Base-by-base conservation (phyloP, 2,888 invertebrate species). In the Pyralis farinalis region DNA sequence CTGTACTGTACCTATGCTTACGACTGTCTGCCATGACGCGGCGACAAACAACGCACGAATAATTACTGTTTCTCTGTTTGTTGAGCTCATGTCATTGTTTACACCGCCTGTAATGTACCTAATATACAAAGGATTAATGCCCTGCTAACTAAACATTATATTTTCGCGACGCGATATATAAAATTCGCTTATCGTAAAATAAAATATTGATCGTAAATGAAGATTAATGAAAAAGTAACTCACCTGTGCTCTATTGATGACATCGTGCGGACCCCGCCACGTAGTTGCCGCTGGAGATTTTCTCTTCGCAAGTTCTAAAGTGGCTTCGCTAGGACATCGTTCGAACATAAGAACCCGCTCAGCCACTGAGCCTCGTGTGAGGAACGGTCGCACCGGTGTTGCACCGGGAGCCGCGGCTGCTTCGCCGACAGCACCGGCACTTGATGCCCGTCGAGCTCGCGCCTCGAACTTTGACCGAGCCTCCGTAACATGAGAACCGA, bases 291-390 rank as follows among this genome's bases (percentile, higher is more conserved):
- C 85, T 29, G 86, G 88, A 42, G 91, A 83, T 60, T 91, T 91
- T 50, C 94, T 87, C 71, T 94, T 94, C 31, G 87, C 88, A 31
- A 87, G 65, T 60, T 94, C 93, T 55, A 94, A 73, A 34, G 94
- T 86, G 44, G 94, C 85, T 70, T 94, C 95, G 68, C 95, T 95
- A 27, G 96, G 97, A 65, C 96, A 96, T 76, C 95, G 93, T 80
- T 97, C 97, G 73, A 97, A 97, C 81, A 97, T 95, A 50, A 97
- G 91, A 49, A 97, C 97, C 34, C 97, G 90, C 71, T 97, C 97
- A 12, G 97, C 97, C 1, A 97, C 97, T 3, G 97, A 97, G 12
- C 97, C 97, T 44, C 97, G 92, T 30, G 96, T 96, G 39, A 97
- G 90, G 79, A 96, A 96, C 9, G 96, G 96, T 37, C 96, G 90